Evolutionary conservation across 2,888 invertebrate species (phyloP), one percentile per base, ranked within the genome.

Genomic region (Melitaea athalia): DNA sequence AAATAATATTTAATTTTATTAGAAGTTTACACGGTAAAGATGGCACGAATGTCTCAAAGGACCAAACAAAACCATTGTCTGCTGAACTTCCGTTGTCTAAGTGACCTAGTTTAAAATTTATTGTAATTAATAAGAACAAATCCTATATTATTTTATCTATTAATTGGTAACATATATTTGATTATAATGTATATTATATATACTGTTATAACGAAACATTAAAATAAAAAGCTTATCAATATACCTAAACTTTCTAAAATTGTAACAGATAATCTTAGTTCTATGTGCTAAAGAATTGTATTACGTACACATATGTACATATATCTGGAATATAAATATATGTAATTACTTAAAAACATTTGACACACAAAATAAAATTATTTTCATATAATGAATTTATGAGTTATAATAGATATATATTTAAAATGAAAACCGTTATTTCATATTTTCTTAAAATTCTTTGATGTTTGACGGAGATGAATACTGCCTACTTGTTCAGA

Each of bases 401-500:
- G 2, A 2, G 10, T 17, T 50, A 3, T 49, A n/a, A 7, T 49
- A 38, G 38, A 5, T 38, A 38, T 38, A 38, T 15, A 12, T 43
- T 10, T 33, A 17, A 5, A 55, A 57, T 7, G 10, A 57, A 57
- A 17, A 15, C 42, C 10, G 15, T 57, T 55, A 55, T 70, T 33
- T 59, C 53, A 65, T 53, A 62, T 57, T 14, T 62, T 53, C 53
- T 63, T 66, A 63, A 69, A 38, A 69, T 61, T 66, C 72, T 72
- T 68, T 68, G 68, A 65, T 74, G 73, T 74, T 75, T 71, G 74
- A 76, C 64, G 64, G 72, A 72, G 70, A 71, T 72, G 76, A 74
- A 76, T 76, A 76, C 72, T 75, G 74, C 76, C 75, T 72, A 82
- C 81, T 79, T 76, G 78, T 78, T 79, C 77, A 82, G 74, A 72